phyloP scores from a whole-genome alignment of 2,113 vertebrate species.

The Hemicordylus capensis region DNA sequence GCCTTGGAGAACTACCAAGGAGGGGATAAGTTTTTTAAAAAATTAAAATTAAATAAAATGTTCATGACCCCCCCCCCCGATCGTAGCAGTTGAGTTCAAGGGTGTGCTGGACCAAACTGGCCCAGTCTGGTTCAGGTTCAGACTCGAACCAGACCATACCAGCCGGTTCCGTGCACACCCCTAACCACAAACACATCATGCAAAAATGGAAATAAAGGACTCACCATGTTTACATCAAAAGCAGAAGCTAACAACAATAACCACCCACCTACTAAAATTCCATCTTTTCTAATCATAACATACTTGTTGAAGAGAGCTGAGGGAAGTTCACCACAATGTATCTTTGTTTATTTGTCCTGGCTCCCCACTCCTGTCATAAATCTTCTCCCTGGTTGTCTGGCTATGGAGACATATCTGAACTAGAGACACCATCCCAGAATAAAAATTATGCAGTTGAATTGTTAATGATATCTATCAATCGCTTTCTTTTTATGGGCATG shows the following conservation, averaged over 20 bases:
- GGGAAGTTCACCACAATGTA: too few species aligned
- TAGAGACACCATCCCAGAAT: neutral
- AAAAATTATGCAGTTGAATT: neutral
- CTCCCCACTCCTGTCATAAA: neutral
- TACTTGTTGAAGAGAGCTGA: neutral
- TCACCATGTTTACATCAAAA: neutral
- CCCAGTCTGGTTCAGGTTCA: too few species aligned
- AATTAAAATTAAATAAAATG: too few species aligned
- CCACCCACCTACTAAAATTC: neutral
- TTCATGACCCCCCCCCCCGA: too few species aligned
- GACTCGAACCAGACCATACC: too few species aligned
- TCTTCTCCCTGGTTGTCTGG: neutral
- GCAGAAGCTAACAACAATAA: neutral
- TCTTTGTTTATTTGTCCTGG: too few species aligned
- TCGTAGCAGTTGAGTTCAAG: too few species aligned
- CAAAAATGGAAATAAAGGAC: neutral
- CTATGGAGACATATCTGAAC: neutral
- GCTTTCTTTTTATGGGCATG: neutral
- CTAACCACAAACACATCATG: too few species aligned
- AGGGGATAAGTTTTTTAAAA: too few species aligned
- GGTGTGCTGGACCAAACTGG: too few species aligned
- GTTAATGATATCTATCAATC: neutral
- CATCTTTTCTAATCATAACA: neutral
- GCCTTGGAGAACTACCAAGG: too few species aligned
- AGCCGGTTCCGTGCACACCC: too few species aligned